Evolutionary conservation across 1,140 invertebrate genomes (phyloP), one percentile per base, ranked within the genome.

Genomic region (Harpegnathos saltator): DNA sequence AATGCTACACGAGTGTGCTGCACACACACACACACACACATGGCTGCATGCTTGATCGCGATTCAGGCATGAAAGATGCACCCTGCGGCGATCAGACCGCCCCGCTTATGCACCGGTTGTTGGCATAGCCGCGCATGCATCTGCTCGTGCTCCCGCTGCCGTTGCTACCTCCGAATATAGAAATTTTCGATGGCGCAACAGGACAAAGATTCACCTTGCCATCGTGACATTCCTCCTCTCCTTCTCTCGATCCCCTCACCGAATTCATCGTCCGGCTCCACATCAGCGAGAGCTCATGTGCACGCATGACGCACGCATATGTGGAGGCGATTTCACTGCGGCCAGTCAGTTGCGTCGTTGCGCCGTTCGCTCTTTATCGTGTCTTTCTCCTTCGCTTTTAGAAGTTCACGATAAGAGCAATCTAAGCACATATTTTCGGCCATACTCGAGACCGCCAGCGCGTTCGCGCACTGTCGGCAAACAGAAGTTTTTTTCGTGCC

Each of bases 151-250:
- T 5, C n/a, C n/a, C n/a, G n/a, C 29, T 33, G 29, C 48, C 38
- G 29, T 38, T 19, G 50, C 63, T 66, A 89, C 63, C 54, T 61
- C 71, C 14, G 63, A 62, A 78, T 74, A 80, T 68, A 82, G 85
- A 88, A 87, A 85, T 82, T 83, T 77, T 84, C 63, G 80, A 90
- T 85, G 85, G 89, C 83, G 84, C 82, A 87, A 85, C 85, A 71
- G 83, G 80, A 89, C 83, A 86, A 91, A 89, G 89, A 91, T 91
- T 89, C 90, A 91, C 90, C 90, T 90, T 90, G 66, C 85, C 81
- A 72, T 82, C 84, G 74, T 81, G 61, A 81, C 87, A 83, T 89
- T 83, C 83, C 50, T 80, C 65, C 73, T 66, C 58, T 52, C 56
- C 56, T 26, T 44, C 29, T 50, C 48, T n/a, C 59, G 61, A 24